A percentile compares a stretch with the other conserved stretches of the same genome.
Evolutionary conservation across 2,797 vertebrate species (phyloP).

Genomic region (Margarornis squamiger): DNA sequence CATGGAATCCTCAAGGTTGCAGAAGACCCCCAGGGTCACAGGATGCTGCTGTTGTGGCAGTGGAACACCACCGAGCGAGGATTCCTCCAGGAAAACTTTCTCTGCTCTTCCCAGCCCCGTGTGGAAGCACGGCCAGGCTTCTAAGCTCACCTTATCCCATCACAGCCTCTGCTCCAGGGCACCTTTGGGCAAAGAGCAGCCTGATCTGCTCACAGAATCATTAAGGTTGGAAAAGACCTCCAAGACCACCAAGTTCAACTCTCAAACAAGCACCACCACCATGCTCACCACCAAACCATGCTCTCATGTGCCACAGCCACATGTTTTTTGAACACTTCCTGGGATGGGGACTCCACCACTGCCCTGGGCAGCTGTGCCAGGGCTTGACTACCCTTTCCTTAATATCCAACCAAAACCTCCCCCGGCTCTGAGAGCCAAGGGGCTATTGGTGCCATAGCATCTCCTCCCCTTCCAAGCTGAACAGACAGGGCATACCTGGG

Average conservation of each 20-base stretch:
- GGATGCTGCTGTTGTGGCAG: background rate
- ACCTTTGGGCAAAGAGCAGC: accelerated
- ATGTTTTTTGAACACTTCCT: background rate
- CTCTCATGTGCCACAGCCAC: background rate
- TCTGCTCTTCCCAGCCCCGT: background rate
- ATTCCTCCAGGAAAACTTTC: background rate
- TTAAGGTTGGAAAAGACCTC: background rate
- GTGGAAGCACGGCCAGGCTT: background rate
- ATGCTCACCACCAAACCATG: background rate
- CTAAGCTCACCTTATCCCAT: background rate
- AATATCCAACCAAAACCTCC: background rate
- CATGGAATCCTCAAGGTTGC: background rate
- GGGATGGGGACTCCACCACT: background rate
- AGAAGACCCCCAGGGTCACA: background rate
- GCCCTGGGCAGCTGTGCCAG: background rate
- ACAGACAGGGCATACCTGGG: accelerated
- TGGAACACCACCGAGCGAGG: background rate
- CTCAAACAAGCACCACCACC: background rate
- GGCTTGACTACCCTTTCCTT: background rate
- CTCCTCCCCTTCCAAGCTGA: background rate
- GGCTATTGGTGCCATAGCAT: accelerated
- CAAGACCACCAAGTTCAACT: background rate
- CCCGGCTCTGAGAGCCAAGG: background rate
- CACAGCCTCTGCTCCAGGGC: background rate
- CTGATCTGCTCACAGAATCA: background rate